Evolutionary conservation across 2,113 vertebrate species (phyloP).

Genomic region (Peromyscus polionotus): DNA sequence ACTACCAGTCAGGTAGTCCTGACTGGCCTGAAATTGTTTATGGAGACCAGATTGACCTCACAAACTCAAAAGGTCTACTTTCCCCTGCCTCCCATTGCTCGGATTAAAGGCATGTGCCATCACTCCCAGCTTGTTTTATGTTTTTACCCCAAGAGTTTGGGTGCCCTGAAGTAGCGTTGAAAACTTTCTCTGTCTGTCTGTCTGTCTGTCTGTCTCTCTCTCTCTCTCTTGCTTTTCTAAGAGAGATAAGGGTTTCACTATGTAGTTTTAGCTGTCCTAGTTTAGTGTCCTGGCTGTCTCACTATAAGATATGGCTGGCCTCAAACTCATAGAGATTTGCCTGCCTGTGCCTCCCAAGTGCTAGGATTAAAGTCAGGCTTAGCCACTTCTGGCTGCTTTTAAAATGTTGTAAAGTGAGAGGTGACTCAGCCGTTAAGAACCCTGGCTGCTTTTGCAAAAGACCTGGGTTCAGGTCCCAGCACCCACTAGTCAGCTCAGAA

Average conservation of each 20-base stretch:
- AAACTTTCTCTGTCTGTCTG: neutral
- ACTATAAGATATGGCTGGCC: neutral
- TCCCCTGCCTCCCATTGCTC: neutral
- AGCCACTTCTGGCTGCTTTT: neutral
- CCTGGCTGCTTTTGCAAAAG: neutral
- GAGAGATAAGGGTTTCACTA: neutral
- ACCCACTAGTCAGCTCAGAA: neutral
- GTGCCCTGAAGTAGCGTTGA: neutral
- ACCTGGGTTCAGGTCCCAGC: neutral
- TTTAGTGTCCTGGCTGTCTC: no score
- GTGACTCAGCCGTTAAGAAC: neutral
- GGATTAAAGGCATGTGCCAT: neutral
- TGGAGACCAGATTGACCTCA: neutral
- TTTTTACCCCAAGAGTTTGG: constrained; percentile 21
- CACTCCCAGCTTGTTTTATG: neutral
- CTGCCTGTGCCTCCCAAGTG: neutral
- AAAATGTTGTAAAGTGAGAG: neutral
- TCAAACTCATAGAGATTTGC: neutral
- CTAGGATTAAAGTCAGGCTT: neutral
- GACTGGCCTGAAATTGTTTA: neutral
- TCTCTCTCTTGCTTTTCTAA: neutral
- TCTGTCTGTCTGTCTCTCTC: neutral
- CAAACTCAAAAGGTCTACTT: neutral
- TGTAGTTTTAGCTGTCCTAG: neutral
- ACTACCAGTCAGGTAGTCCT: neutral